Evolutionary conservation across 2,113 vertebrate species (phyloP), one percentile per base, ranked within the genome.

Genomic region (Meleagris gallopavo): DNA sequence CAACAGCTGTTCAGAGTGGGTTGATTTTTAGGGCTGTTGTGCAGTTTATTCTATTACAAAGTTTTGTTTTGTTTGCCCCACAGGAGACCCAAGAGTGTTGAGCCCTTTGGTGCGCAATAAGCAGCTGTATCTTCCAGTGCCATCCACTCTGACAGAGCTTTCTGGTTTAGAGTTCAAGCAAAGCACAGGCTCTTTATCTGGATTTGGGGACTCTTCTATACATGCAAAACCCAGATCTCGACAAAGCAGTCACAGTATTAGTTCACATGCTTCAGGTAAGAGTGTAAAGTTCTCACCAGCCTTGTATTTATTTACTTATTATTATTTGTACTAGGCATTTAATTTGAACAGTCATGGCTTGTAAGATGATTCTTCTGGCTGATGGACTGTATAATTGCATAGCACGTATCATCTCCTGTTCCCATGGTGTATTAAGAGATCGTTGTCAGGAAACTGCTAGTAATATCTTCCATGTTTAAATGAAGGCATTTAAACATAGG

Each of bases 31-130:
- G 14, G 20, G 43, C 3, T 78, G 2, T 45, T 52, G 1, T 17
- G 3, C 12, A 45, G 15, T 3, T 50, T 67, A 22, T 57, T 50
- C 20, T 38, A 27, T 12, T 76, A 15, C 4, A 9, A 27, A 73
- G 27, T 82, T 93, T 88, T 74, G 52, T 93, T 94, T 96, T 93
- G 30, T 89, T 91, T 71, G 55, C 86, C 10, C 65, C 20, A 8
- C 90, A 94, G 94, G 93, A 98, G 95, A 98, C 83, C 97, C 97
- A 93, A 97, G 97, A 96, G 60, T 95, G 17, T 91, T 97, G 90
- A 98, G 93, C 77, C 95, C 96, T 95, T 94, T 95, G 43, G 89
- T 93, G 90, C 55, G 38, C 86, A 96, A 83, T 87, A 97, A 97
- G 86, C 97, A 97, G 79, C 60, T 97, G 16, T 97, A 38, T 87